A percentile compares a stretch with the other conserved stretches of the same genome.
phyloP scores from a whole-genome alignment of 2,888 invertebrate genomes.

The Dryobota labecula region DNA sequence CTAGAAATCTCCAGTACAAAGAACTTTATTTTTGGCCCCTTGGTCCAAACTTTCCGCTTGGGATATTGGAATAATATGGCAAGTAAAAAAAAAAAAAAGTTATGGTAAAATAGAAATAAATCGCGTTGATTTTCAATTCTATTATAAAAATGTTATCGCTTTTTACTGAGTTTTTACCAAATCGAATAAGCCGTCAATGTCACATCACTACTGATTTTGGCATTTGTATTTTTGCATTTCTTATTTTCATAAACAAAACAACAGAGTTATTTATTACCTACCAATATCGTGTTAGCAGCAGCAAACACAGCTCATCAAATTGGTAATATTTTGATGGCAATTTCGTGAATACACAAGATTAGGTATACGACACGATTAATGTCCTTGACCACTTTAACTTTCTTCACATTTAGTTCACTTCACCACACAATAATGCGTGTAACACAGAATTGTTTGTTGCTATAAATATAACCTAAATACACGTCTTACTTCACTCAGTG shows the following conservation, averaged over 20 bases:
- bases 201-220: slow-evolving; percentile 48
- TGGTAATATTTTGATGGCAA: slow-evolving; percentile 11
- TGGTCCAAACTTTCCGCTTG: background rate
- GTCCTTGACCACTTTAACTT: slow-evolving; percentile 54
- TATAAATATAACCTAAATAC: slow-evolving; percentile 51
- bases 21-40: background rate
- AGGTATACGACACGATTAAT: slow-evolving; percentile 11
- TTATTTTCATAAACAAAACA: slow-evolving; percentile 22
- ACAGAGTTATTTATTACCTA: slow-evolving; percentile 50
- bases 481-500: slow-evolving; percentile 52
- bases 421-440: slow-evolving; percentile 39
- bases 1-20: background rate
- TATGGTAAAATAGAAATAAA: background rate
- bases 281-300: slow-evolving; percentile 14
- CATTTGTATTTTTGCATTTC: slow-evolving; percentile 25
- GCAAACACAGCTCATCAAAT: slow-evolving; percentile 33
- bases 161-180: background rate
- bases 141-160: background rate
- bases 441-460: slow-evolving; percentile 40
- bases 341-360: slow-evolving; percentile 22
- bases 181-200: slow-evolving; percentile 27
- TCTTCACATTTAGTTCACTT: slow-evolving; percentile 43
- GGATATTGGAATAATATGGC: background rate
- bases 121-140: background rate
- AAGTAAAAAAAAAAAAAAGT: background rate